Conservation (phyloP, 2,113 vertebrate genomes). For the Alces alces region DNA sequence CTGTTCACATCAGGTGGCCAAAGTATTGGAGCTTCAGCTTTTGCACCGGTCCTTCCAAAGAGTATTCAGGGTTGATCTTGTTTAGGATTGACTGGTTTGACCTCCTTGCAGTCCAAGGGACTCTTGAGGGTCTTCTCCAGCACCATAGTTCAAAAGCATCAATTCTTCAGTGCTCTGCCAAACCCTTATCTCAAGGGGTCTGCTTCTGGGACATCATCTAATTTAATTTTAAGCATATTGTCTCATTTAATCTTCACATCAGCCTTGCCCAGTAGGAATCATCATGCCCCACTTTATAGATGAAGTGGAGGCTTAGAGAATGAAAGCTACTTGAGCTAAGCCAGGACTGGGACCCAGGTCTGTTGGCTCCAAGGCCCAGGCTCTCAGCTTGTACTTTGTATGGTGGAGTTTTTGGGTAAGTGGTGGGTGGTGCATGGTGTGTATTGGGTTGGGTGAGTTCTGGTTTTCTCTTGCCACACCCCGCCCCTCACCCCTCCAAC, state of each 20-base stretch:
- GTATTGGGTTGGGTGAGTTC: not conserved
- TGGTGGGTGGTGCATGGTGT: rapidly evolving
- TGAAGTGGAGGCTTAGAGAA: not conserved
- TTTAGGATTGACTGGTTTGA: not conserved
- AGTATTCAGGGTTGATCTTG: not conserved
- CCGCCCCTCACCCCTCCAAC: rapidly evolving
- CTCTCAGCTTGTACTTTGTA: not conserved
- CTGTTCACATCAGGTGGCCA: not conserved
- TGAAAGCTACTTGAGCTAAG: not conserved
- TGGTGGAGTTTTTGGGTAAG: not conserved
- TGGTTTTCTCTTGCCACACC: not conserved
- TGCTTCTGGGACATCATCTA: not conserved
- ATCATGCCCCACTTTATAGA: not conserved
- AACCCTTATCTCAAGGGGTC: not conserved
- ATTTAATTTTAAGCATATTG: not conserved
- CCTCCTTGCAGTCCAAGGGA: not conserved
- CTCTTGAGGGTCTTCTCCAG: not conserved
- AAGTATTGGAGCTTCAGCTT: not conserved
- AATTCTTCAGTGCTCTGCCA: not conserved
- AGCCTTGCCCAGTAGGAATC: not conserved
- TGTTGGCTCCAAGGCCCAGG: not conserved
- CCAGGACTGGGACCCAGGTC: not conserved
- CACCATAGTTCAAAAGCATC: not conserved
- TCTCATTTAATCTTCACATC: not conserved
- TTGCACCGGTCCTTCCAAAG: not conserved